Percentiles rank a stretch among this genome's conserved stretches.
Evolutionary conservation across 2,113 vertebrate species (phyloP).

Genomic region (Dinomys branickii): DNA sequence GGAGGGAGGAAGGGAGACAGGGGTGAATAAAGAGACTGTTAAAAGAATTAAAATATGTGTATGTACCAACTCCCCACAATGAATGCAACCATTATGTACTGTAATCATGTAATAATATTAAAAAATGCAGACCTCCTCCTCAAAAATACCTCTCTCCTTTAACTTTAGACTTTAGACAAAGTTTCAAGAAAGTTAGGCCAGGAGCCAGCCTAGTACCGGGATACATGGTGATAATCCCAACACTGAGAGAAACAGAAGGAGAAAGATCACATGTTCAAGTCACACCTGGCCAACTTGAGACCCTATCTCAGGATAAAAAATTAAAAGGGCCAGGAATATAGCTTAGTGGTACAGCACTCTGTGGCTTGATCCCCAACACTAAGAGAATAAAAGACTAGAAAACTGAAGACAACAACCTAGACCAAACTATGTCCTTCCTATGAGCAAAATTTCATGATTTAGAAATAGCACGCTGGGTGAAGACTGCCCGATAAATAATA

Average conservation of each 20-base stretch:
- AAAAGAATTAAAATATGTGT: neutral
- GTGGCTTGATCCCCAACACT: neutral
- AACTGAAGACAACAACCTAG: neutral
- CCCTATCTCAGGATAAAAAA: neutral
- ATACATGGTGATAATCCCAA: neutral
- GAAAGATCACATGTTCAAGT: neutral
- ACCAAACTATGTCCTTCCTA: neutral
- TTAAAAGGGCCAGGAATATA: neutral
- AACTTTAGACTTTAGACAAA: conserved; percentile 5
- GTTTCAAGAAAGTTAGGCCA: neutral
- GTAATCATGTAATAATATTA: neutral
- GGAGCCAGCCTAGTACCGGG: neutral
- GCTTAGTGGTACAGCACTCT: neutral
- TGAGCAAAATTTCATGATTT: neutral
- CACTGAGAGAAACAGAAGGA: neutral
- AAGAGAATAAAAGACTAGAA: neutral
- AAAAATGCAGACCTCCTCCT: neutral
- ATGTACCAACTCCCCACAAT: neutral
- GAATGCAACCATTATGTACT: neutral
- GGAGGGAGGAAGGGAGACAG: neutral
- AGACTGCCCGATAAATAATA: neutral
- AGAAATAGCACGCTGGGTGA: neutral
- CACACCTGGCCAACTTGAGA: neutral
- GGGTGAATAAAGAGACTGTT: neutral
- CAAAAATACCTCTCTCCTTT: neutral